Conservation (phyloP, 2,888 invertebrate species). For the Petrophora chlorosata region DNA sequence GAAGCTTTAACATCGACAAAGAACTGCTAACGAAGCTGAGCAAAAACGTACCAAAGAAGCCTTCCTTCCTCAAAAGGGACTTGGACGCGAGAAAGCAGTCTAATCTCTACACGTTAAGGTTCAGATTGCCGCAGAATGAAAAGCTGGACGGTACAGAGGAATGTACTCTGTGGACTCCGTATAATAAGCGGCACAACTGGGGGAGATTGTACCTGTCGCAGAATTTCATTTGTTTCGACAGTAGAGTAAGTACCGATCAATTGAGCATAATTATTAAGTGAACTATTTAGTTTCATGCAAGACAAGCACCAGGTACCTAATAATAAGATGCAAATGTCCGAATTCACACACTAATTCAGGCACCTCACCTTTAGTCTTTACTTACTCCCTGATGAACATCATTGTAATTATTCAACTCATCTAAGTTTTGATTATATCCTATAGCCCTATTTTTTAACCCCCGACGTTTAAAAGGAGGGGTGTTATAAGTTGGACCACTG, state of each 20-base stretch:
- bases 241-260: slow-evolving; percentile 88
- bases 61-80: slow-evolving; percentile 96
- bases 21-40: slow-evolving; percentile 92
- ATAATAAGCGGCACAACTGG: slow-evolving; percentile 94
- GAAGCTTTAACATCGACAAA: slow-evolving; percentile 93
- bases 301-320: no score
- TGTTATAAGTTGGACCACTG: no score
- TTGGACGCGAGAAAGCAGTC: slow-evolving; percentile 97
- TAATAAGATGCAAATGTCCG: no score
- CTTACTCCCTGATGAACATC: no score
- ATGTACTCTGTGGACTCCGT: slow-evolving; percentile 97
- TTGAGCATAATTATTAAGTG: no score
- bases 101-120: slow-evolving; percentile 93
- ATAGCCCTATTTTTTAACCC: no score
- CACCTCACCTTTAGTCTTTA: no score
- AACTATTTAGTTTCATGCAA: no score
- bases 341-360: no score
- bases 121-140: slow-evolving; percentile 93
- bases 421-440: no score
- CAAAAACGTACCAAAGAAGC: slow-evolving; percentile 94
- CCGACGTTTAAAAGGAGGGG: no score
- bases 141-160: slow-evolving; percentile 97
- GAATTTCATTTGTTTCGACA: slow-evolving; percentile 98
- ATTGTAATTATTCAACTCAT: no score
- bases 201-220: slow-evolving; percentile 96